Conservation (phyloP, 2,888 invertebrate species). For the Bugula neritina region DNA sequence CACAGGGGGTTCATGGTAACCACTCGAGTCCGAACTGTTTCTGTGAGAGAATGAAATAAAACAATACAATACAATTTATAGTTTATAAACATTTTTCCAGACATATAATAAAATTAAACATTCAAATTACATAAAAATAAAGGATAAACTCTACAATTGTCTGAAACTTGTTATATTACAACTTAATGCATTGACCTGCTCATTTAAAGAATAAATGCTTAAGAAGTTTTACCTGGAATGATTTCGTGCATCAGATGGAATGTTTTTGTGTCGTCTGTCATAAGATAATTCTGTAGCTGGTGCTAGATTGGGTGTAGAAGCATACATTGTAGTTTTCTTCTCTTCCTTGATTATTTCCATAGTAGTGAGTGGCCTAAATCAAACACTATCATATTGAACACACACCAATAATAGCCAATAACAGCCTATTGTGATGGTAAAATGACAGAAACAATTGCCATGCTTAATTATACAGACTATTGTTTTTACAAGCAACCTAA, state of each 20-base stretch:
- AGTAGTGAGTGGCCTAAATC: slow-evolving; percentile 4
- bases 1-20: slow-evolving; percentile 67
- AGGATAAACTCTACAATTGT: too few species aligned
- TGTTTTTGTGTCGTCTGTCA: neutral
- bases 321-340: neutral
- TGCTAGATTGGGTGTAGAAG: slow-evolving; percentile 23
- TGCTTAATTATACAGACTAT: too few species aligned
- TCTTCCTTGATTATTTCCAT: slow-evolving; percentile 6
- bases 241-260: neutral
- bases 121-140: neutral
- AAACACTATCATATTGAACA: neutral
- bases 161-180: too few species aligned
- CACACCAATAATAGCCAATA: too few species aligned
- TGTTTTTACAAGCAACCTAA: neutral
- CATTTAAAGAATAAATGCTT: too few species aligned
- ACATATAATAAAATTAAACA: neutral
- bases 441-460: neutral
- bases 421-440: neutral
- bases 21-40: slow-evolving; percentile 68
- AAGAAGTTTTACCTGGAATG: neutral
- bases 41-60: slow-evolving; percentile 66
- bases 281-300: neutral
- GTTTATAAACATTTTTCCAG: neutral
- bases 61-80: too few species aligned
- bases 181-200: too few species aligned